Evolutionary conservation across 2,113 vertebrate genomes (phyloP).

Genomic region (Brachyhypopomus gauderio): DNA sequence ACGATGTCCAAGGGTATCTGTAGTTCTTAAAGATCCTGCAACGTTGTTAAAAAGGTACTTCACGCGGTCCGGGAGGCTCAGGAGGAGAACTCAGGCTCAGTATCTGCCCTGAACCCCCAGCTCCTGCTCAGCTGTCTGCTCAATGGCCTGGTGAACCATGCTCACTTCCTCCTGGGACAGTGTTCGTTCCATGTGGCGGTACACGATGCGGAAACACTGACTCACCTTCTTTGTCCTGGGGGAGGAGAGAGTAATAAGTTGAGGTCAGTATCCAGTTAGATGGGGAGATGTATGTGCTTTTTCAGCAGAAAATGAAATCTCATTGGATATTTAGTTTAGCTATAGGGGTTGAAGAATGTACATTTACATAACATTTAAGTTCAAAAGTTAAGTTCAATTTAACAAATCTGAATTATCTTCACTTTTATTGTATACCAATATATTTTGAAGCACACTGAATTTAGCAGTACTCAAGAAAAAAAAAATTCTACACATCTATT

Average conservation of each 20-base stretch:
- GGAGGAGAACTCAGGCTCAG: conserved; percentile 61
- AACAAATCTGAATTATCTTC: neutral
- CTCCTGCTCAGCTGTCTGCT: conserved; percentile 72
- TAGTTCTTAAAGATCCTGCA: neutral
- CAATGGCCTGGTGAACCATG: conserved; percentile 78
- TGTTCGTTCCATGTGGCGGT: conserved; percentile 91
- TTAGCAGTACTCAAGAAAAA: neutral
- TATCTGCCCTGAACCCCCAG: conserved; percentile 87
- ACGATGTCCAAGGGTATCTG: neutral
- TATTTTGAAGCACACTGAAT: neutral
- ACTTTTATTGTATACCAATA: neutral
- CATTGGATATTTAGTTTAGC: no score
- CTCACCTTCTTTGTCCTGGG: conserved; percentile 84
- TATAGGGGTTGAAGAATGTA: neutral
- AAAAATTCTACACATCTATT: neutral
- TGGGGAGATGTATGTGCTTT: neutral
- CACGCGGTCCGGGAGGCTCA: neutral
- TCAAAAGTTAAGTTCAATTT: neutral
- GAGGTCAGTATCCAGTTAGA: neutral
- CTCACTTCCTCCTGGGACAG: conserved; percentile 84
- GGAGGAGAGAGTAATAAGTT: neutral
- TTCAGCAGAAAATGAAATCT: neutral
- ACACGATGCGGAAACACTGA: conserved; percentile 88
- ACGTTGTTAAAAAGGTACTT: neutral
- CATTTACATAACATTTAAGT: neutral